A percentile compares a stretch with the other conserved stretches of the same genome.
These are phyloP conservation scores for Tigriopus japonicus DNA, from an alignment of 1,140 invertebrate genomes.

Conservation along the genomic window DNA sequence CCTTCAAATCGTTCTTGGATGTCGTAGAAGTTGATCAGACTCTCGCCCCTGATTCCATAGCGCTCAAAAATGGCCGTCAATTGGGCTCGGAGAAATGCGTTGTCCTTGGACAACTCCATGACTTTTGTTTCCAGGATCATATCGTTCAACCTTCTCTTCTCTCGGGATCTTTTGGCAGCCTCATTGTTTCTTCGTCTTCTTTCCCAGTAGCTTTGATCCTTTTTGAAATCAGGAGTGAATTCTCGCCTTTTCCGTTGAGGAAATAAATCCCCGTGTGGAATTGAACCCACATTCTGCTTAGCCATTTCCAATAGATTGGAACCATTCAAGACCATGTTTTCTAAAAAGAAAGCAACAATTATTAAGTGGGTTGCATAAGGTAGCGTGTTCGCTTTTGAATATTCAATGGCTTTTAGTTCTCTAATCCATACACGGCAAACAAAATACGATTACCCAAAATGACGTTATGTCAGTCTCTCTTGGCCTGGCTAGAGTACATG, in stretches of 20 bases:
- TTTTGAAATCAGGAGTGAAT: constrained; percentile 90
- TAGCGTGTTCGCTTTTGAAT: no score
- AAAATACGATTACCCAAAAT: no score
- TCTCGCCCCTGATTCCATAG: constrained; percentile 70
- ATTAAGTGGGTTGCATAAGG: no score
- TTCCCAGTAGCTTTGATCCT: constrained; percentile 95
- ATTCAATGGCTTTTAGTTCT: no score
- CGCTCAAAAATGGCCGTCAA: constrained; percentile 79
- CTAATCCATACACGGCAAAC: no score
- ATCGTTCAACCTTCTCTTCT: constrained; percentile 87
- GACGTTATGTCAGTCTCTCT: no score
- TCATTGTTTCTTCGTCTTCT: constrained; percentile 83
- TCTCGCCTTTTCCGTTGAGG: constrained; percentile 76
- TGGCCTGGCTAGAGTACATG: no score
- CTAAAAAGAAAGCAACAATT: no score
- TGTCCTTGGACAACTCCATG: constrained; percentile 81
- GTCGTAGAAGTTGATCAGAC: constrained; percentile 63
- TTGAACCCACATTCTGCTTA: no score
- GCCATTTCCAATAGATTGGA: no score
- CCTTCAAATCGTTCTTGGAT: constrained; percentile 38
- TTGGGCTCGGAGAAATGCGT: constrained; percentile 76
- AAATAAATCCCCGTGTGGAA: constrained; percentile 47
- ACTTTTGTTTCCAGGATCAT: constrained; percentile 88
- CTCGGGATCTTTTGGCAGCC: constrained; percentile 76
- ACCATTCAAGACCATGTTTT: no score